Evolutionary conservation across 2,888 invertebrate species (phyloP), one percentile per base, ranked within the genome.

Genomic region (Drosophila colorata): DNA sequence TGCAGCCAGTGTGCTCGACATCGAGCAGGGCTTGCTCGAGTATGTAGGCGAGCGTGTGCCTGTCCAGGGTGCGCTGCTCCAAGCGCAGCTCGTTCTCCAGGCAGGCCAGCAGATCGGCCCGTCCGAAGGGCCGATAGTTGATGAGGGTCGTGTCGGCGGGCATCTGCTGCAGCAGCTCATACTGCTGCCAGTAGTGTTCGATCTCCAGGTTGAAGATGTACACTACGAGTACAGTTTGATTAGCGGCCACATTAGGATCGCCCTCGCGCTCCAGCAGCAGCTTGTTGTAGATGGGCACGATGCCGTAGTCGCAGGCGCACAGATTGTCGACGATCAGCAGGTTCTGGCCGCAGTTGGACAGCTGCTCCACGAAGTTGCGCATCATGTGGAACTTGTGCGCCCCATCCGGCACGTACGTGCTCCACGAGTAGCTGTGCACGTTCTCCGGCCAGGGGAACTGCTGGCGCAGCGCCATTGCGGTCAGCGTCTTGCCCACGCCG

Each of bases 371-470:
- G 33, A 80, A 80, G 14, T 66, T 59, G 28, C 60, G 44, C 31
- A 78, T 33, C 41, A 77, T 25, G 7, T 75, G 52, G 16, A 74
- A 66, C 31, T 77, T 83, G 3, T 72, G 57, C 1, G 43, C 59
- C 0, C 40, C 49, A 3, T 75, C 60, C 11, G 74, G 37, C 11
- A 69, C 74, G n/a, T 46, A 35, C 2, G 74, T 73, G 65, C 53
- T 71, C 90, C 90, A 90, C 2, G 75, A 77, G 35, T 84, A 87
- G n/a, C 57, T 56, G 16, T 90, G 84, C 0, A 70, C 74, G 28
- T 91, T 90, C 38, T 88, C 76, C 20, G 67, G 69, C 90, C 90
- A 91, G n/a, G 86, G 90, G 56, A 85, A 91, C 6, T 65, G 25
- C 1, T 80, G 40, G 0, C 60, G 55, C 2, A 91, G 31, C 2